Conservation (phyloP, 1,140 invertebrate species). For the Periplaneta americana region DNA sequence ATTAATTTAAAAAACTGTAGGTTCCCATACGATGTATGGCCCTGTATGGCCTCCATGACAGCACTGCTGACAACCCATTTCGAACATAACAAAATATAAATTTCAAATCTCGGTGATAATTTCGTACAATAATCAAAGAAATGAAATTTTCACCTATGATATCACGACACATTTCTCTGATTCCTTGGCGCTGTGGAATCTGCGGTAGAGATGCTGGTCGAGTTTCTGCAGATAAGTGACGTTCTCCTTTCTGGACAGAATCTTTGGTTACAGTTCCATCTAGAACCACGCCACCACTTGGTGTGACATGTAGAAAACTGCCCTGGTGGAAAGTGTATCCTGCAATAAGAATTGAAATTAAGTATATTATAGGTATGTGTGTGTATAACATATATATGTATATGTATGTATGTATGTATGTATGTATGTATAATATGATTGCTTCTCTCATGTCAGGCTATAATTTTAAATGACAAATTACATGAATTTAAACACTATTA, state of each 20-base stretch:
- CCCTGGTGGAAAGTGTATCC: slow-evolving; percentile 71
- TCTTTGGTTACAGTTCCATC: slow-evolving; percentile 44
- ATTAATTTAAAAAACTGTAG: no score
- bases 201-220: slow-evolving; percentile 30
- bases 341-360: slow-evolving; percentile 18
- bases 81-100: no score
- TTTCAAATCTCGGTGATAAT: no score
- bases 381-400: background rate
- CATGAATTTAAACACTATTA: no score
- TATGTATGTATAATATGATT: background rate
- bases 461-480: no score
- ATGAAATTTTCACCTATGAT: slow-evolving; percentile 30
- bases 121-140: no score
- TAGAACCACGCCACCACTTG: slow-evolving; percentile 56
- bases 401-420: background rate
- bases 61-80: no score
- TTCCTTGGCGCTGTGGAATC: slow-evolving; percentile 37
- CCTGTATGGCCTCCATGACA: no score
- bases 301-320: slow-evolving; percentile 60
- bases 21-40: no score
- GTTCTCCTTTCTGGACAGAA: slow-evolving; percentile 39
- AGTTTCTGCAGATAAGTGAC: slow-evolving; percentile 37
- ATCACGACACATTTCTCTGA: slow-evolving; percentile 48
- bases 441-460: no score
- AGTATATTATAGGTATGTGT: background rate